Base-by-base conservation (phyloP, 1,140 invertebrate species). In the Saccostrea glomerata region DNA sequence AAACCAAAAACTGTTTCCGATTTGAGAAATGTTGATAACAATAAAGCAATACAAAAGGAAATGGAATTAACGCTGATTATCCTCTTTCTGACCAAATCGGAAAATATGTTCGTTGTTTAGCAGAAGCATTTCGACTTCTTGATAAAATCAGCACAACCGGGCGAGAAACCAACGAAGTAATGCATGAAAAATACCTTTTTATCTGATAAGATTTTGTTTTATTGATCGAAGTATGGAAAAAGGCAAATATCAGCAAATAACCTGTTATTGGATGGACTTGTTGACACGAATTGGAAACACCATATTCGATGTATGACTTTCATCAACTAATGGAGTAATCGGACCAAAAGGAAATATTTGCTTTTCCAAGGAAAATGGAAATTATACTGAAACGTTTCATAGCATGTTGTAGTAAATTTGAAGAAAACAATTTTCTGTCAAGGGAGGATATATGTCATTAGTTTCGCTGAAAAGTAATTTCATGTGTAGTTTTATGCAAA, bases 111-210 rank as follows among this genome's bases (percentile, higher is more conserved):
- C 70, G 70, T 30, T 30, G 70, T 77, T 77, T 17, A 30, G 70
- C 23, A 77, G 20, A 30, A 77, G 23, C 13, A 40, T 77, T 36
- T 15, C 30, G 25, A 30, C 70, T 25, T 30, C 30, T 77, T 36
- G 70, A 77, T 77, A 77, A 77, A 36, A 77, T 77, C 70, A 77
- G 36, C 25, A 77, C 30, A 77, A 36, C 5, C 70, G 70, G 25
- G 70, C 70, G 30, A 12, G 36, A 77, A 77, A 36, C 30, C 70
- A 25, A 15, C 30, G 23, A 66, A 23, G 60, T 66, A 66, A 66
- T 66, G 23, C 60, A n/a, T 23, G 60, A 23, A 77, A 77, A 77
- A 15, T 25, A 15, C 13, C 13, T 12, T 36, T 25, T 25, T 77
- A 77, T 77, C 70, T 30, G 70, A 77, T 77, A 77, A 77, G 70